phyloP scores from a whole-genome alignment of 2,888 invertebrate species.

The Nemotelus nigrinus region DNA sequence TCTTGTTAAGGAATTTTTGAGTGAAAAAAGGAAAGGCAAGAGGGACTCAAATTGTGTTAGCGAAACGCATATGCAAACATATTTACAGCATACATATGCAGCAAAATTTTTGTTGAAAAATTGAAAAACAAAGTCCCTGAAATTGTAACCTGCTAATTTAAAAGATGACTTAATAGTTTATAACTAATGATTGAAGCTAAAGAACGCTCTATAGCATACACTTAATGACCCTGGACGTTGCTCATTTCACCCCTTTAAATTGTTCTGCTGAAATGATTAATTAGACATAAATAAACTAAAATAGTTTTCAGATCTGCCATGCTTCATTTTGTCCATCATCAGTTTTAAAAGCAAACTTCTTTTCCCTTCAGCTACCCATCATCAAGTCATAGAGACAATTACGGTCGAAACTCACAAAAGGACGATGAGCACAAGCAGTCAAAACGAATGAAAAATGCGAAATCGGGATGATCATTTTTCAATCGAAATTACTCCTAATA shows the following conservation, averaged over 20 bases:
- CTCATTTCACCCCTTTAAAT: too few relatives aligned
- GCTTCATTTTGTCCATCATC: conserved; percentile 21
- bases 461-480: conserved; percentile 33
- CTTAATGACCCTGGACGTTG: not conserved
- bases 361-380: not conserved
- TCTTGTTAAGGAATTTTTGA: not conserved
- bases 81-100: too few relatives aligned
- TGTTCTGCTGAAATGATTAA: too few relatives aligned
- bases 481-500: conserved; percentile 41
- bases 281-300: too few relatives aligned
- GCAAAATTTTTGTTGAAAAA: too few relatives aligned
- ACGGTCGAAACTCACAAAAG: not conserved
- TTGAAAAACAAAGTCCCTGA: too few relatives aligned
- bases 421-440: not conserved
- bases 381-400: not conserved
- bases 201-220: not conserved
- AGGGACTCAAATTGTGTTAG: not conserved
- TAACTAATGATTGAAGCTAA: too few relatives aligned
- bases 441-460: conserved; percentile 9
- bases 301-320: not conserved
- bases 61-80: too few relatives aligned
- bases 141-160: too few relatives aligned
- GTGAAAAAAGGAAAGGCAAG: not conserved
- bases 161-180: too few relatives aligned
- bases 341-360: not conserved